Base-by-base conservation (phyloP, 2,888 invertebrate genomes). In the Sympetrum striolatum region DNA sequence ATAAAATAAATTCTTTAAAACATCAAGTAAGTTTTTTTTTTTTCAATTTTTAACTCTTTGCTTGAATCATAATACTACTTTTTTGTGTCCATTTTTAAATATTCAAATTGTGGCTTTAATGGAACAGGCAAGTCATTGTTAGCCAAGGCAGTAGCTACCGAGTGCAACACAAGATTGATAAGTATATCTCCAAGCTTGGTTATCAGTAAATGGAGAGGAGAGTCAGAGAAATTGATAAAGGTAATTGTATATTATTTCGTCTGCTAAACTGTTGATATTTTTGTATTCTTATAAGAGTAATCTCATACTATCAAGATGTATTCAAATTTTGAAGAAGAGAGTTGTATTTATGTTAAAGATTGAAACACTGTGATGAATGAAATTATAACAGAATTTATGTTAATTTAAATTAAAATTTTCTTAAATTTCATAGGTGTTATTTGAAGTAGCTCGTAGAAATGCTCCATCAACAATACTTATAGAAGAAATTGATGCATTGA, bases 201-300 rank as follows among this genome's bases (percentile, higher is more conserved):
- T 80, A 96, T 98, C n/a, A 98, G 98, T 93, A 99, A 99, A 94
- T 99, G 98, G 98, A 95, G 98, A 53, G 99, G 99, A 0, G 99
- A 99, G 92, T 98, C 98, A 0, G 99, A 99, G 94, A 98, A 98
- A 94, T 96, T 98, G 92, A 95, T 99, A 80, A 96, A 98, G 94
- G 97, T 97, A 93, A 93, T 93, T 93, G 39, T 14, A 80, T 15
- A 2, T 73, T 73, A n/a, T 79, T 8, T 53, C 15, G 25, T 15
- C 31, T 31, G 25, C 31, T 31, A 14, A 79, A 31, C 31, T 31
- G 14, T 3, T 31, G 12, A 10, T 31, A 12, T 0, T 15, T 79
- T 25, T 79, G 14, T 79, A 35, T 8, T 25, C 14, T 31, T 31
- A 2, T 5, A 79, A 0, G 1, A 14, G 14, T 22, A 35, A 80